A percentile compares a stretch with the other conserved stretches of the same genome.
These are phyloP conservation scores for Silurus aristotelis DNA, from an alignment of 2,797 vertebrate genomes.

Conservation along the genomic window DNA sequence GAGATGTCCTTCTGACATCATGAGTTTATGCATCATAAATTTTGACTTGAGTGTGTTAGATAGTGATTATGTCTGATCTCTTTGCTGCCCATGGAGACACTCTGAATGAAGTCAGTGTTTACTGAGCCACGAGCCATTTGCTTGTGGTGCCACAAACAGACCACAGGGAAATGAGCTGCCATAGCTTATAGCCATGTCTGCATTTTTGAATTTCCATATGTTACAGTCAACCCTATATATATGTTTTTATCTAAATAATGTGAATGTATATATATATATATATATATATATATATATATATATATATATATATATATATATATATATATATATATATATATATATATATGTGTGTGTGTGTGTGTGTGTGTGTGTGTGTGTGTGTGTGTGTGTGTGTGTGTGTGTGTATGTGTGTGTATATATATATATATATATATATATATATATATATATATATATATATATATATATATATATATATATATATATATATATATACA, in stretches of 20 bases:
- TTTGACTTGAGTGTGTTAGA: slow-evolving; percentile 44
- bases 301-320: not conserved
- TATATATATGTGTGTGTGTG: too few species aligned
- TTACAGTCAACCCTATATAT: not conserved
- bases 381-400: too few species aligned
- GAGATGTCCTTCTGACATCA: slow-evolving; percentile 19
- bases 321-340: not conserved
- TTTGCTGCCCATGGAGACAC: slow-evolving; percentile 8
- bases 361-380: too few species aligned
- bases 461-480: not conserved
- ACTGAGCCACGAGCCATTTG: slow-evolving; percentile 7
- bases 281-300: not conserved
- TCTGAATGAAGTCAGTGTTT: slow-evolving; percentile 17
- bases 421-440: not conserved
- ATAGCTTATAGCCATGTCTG: not conserved
- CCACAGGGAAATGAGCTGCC: slow-evolving; percentile 20
- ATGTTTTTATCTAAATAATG: too few species aligned
- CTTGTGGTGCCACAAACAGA: slow-evolving; percentile 25
- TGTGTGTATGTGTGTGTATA: too few species aligned
- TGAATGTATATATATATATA: too few species aligned
- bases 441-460: not conserved
- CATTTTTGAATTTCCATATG: not conserved
- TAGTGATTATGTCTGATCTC: slow-evolving; percentile 25
- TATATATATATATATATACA: not conserved
- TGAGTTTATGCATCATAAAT: slow-evolving; percentile 36